Conservation (phyloP, 2,888 invertebrate species). For the Tenthredo livida region DNA sequence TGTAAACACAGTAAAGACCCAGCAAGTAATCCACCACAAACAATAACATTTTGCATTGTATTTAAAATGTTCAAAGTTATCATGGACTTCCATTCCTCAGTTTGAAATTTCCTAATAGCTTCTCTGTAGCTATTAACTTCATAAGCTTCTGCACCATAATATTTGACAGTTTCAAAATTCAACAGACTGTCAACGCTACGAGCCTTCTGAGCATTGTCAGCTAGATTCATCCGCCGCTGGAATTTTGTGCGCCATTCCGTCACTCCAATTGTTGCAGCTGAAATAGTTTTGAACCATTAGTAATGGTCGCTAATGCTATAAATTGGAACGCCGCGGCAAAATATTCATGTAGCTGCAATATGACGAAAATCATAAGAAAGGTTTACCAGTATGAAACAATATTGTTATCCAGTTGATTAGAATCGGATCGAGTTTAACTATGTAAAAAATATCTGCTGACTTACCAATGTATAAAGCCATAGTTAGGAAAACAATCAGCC, state of each 20-base stretch:
- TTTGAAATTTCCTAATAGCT: constrained; percentile 93
- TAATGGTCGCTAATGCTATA: constrained; percentile 28
- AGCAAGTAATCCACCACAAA: constrained; percentile 90
- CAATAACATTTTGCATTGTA: constrained; percentile 93
- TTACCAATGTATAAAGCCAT: constrained; percentile 96
- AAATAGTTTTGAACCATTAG: constrained; percentile 63
- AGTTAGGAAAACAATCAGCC: constrained; percentile 94
- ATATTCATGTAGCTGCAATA: neutral
- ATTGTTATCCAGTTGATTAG: neutral
- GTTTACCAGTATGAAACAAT: neutral
- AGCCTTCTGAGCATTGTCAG: constrained; percentile 95
- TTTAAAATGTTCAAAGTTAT: constrained; percentile 94
- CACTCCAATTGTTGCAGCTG: constrained; percentile 92
- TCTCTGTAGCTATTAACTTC: constrained; percentile 92
- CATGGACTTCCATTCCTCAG: constrained; percentile 93
- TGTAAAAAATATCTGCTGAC: constrained; percentile 70
- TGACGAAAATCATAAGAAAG: neutral
- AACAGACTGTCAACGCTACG: constrained; percentile 96
- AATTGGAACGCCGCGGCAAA: neutral
- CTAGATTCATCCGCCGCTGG: constrained; percentile 94
- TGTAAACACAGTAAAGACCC: constrained; percentile 95
- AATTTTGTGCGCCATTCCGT: constrained; percentile 99
- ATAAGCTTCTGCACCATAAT: constrained; percentile 96
- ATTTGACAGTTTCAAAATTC: constrained; percentile 99
- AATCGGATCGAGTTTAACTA: neutral